Base-by-base conservation (phyloP, 2,888 invertebrate species). In the Scaptomyza flava region DNA sequence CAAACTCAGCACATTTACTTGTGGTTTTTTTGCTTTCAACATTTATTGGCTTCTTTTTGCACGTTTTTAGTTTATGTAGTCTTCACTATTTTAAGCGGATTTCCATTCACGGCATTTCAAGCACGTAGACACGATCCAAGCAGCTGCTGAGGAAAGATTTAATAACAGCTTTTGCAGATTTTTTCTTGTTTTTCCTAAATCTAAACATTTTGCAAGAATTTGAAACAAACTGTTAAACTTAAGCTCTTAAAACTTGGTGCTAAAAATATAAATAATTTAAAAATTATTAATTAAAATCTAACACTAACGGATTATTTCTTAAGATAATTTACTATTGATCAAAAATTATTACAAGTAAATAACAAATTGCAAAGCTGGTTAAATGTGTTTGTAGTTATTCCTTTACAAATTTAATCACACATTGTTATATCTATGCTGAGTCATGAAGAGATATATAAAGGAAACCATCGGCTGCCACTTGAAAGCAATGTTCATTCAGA, bases 361-460 rank as follows among this genome's bases (percentile, higher is more conserved):
- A 38, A 17, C 7, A 27, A 30, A 17, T 41, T 30, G 33, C 11
- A 11, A n/a, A 30, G 33, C 17, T 8, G 33, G 8, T 3, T 20
- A 33, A 33, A 34, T 36, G 3, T 5, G 14, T 14, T 38, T 11
- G 7, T 48, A 9, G 20, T 27, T 30, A 7, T 51, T 36, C 1
- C 17, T 7, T 12, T 2, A 8, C 31, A 27, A 33, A 64, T 65
- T 36, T 65, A 65, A 65, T 36, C 45, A 65, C 20, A 14, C 20
- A 12, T 23, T 62, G 4, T 17, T 36, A 36, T 27, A 14, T 36
- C n/a, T 36, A 50, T 2, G 17, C 31, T 17, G 31, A 33, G 48
- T 48, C 20, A 33, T 33, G 31, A 47, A 33, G 23, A 54, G 31
- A 47, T 31, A 17, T 47, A 12, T 34, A 20, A 34, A 51, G 14